Evolutionary conservation across 2,888 invertebrate species (phyloP), one percentile per base, ranked within the genome.

Genomic region (Cosmia trapezina): DNA sequence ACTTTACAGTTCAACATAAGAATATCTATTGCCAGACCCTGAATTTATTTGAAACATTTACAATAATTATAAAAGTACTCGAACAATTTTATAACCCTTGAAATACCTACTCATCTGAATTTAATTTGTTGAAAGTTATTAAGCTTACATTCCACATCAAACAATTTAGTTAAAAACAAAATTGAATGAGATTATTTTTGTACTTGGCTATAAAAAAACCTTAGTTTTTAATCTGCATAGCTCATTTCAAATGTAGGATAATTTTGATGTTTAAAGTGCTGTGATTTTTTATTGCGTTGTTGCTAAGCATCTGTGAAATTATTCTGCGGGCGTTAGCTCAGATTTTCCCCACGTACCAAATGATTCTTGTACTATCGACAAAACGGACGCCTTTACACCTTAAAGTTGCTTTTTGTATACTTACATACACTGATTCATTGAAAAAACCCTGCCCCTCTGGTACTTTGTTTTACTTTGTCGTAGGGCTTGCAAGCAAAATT

Each of bases 121-220:
- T 22, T 14, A 17, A 49, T 66, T 76, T 75, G n/a, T 53, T 51
- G 2, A 61, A 59, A n/a, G 5, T 45, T 41, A 28, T 14, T 43
- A 12, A 64, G 28, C 19, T 47, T 2, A 14, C 12, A 57, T 67
- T 76, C 49, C 43, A 57, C 56, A 69, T 28, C 37, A 68, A 76
- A 76, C 22, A 66, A 33, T 43, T 14, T 14, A 43, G 28, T 76
- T 56, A 11, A 22, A 22, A 28, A 22, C 11, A n/a, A 43, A 43
- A 19, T 56, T 19, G 2, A 43, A 22, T 53, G 4, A 22, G 14
- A 47, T 72, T 17, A n/a, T 43, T 43, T 47, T 37, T 37, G 9
- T 9, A 7, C 6, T 28, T 28, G 28, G 3, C 28, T 28, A 28
- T 28, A 37, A 37, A 53, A 53, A 70, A 22, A 43, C n/a, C 2